phyloP scores from a whole-genome alignment of 92 coral and sea anemone species.

The Parazoanthus swiftii region DNA sequence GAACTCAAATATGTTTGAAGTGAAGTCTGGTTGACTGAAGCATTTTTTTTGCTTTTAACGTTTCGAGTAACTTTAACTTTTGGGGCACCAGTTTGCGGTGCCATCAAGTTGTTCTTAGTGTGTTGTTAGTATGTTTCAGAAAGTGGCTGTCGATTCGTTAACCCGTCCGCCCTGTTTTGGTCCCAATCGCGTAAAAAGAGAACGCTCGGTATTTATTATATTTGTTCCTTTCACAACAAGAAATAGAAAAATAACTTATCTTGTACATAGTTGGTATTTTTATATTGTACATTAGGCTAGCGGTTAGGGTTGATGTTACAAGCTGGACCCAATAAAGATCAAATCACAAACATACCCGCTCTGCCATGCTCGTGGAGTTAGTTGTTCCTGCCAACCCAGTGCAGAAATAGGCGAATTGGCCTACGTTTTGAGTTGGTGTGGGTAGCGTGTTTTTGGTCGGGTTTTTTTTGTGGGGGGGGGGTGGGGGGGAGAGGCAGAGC shows the following conservation, averaged over 20 bases:
- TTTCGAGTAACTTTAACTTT: not conserved
- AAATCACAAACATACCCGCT: not conserved
- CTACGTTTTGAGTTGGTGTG: too few species aligned
- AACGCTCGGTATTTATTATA: not conserved
- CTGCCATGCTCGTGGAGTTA: not conserved
- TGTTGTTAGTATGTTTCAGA: too few species aligned
- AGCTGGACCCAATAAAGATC: not conserved
- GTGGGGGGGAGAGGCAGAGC: too few species aligned
- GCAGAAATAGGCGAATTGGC: not conserved
- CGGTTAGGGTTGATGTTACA: not conserved
- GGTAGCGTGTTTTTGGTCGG: not conserved
- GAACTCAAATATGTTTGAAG: not conserved
- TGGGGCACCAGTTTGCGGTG: too few species aligned
- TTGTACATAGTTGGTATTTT: conserved; percentile 21
- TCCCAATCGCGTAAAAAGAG: not conserved
- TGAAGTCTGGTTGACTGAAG: not conserved
- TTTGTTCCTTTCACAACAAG: not conserved
- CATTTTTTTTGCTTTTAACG: not conserved
- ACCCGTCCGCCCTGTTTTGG: not conserved
- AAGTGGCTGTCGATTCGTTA: not conserved
- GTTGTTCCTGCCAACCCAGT: too few species aligned
- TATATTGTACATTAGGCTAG: conserved; percentile 20
- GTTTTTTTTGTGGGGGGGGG: not conserved
- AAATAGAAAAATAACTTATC: not conserved
- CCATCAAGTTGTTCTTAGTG: not conserved